Evolutionary conservation across 2,797 vertebrate species (phyloP), one percentile per base, ranked within the genome.

Genomic region (Oceanodroma leucorhoa): DNA sequence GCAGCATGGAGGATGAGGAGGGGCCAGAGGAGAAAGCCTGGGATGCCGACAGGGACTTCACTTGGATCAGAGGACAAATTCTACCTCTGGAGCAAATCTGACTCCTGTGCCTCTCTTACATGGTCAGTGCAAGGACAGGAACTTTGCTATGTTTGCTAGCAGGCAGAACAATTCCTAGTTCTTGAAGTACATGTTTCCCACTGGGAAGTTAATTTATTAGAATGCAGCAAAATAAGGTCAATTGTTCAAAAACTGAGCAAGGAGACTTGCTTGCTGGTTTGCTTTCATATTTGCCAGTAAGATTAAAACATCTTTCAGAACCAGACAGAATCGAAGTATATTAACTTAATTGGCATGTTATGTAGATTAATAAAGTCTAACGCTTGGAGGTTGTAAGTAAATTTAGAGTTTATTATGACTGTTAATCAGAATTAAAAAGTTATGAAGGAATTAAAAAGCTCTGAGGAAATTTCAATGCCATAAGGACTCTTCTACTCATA

Each of bases 381-480:
- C 1, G 43, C 86, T 91, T 55, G 82, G 57, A 93, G 82, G 29
- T 34, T 82, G 62, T 83, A 89, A 93, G 94, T 95, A 81, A 90
- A 91, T 90, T 84, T 95, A 60, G 91, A 94, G 91, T 88, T 91
- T 95, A 95, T 93, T 95, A 89, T 64, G 88, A 72, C 67, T 89
- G 78, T 92, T 97, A 94, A 96, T 96, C 90, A 93, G 57, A 95
- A 95, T 92, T 94, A 67, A 94, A 87, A 94, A 87, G 57, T 92
- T 90, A 82, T 32, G 38, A 54, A 89, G 57, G 70, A 77, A 90
- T 76, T 92, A 83, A 67, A 92, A 87, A 90, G 46, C 73, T 95
- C 62, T 69, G 46, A 83, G 75, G 85, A 94, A 93, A 76, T 92
- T 89, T 80, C 83, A 84, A 0, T 87, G 79, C 93, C 51, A 21